phyloP scores from a whole-genome alignment of 2,888 invertebrate species.

The Lepidocyrtoides sp. region DNA sequence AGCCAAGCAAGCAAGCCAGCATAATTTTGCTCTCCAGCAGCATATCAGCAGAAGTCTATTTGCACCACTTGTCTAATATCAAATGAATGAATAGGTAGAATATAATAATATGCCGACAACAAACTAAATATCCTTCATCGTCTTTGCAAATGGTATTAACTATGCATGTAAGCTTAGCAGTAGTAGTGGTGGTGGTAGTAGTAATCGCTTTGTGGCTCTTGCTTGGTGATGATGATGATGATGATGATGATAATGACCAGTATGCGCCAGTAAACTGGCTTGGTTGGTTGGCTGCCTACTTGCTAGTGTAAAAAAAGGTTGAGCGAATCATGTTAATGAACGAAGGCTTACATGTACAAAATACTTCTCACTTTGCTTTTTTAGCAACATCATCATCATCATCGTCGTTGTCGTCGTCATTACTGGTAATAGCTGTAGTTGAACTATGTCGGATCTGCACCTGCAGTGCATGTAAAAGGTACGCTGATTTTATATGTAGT shows the following conservation, averaged over 20 bases:
- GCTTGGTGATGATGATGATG: too few species aligned
- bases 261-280: conserved; percentile 30
- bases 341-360: background rate
- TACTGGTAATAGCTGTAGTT: background rate
- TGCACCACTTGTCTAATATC: conserved; percentile 24
- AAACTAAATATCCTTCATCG: conserved; percentile 17
- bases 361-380: conserved; percentile 13
- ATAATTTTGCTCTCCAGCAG: conserved; percentile 50
- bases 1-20: conserved; percentile 39
- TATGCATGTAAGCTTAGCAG: conserved; percentile 41
- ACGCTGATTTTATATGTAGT: background rate
- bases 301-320: conserved; percentile 20
- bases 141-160: conserved; percentile 49
- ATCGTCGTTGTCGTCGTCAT: background rate
- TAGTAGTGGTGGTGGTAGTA: background rate
- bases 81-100: conserved; percentile 3
- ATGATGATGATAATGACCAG: conserved; percentile 54
- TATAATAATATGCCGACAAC: background rate
- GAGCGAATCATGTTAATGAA: conserved; percentile 53
- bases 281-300: conserved; percentile 30
- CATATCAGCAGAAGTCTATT: too few species aligned
- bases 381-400: background rate
- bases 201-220: conserved; percentile 34
- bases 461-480: background rate
- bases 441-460: background rate